Conservation (phyloP, 1,140 invertebrate genomes). For the Anthonomus grandis region DNA sequence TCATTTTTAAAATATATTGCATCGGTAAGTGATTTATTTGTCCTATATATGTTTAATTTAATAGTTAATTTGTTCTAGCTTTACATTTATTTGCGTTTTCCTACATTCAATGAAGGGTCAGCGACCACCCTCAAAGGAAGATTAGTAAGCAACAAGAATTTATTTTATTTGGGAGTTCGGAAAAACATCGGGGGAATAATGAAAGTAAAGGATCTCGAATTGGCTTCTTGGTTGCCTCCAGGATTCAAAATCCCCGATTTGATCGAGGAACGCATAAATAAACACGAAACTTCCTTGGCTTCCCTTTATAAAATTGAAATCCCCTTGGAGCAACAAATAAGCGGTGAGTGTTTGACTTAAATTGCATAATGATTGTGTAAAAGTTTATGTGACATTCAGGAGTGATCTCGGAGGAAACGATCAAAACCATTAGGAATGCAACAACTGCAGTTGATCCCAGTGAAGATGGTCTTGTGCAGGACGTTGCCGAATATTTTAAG, state of each 20-base stretch:
- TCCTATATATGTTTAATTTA: too few species aligned
- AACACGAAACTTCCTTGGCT: constrained; percentile 28
- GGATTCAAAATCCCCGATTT: constrained; percentile 53
- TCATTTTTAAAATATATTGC: constrained; percentile 81
- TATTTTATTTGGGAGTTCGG: constrained; percentile 62
- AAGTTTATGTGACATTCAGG: too few species aligned
- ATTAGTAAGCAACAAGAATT: constrained; percentile 78
- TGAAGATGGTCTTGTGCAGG: constrained; percentile 24
- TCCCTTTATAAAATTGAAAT: constrained; percentile 50
- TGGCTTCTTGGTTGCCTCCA: constrained; percentile 66
- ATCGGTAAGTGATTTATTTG: constrained; percentile 45
- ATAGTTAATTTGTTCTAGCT: constrained; percentile 23
- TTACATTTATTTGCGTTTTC: constrained; percentile 69
- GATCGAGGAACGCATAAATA: constrained; percentile 24
- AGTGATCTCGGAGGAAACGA: constrained; percentile 36
- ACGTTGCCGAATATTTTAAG: constrained; percentile 31
- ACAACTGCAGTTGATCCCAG: constrained; percentile 34
- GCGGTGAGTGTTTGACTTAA: too few species aligned
- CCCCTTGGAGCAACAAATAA: constrained; percentile 46
- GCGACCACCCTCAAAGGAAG: constrained; percentile 72
- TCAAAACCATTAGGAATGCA: constrained; percentile 21
- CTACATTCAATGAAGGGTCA: constrained; percentile 68
- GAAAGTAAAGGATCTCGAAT: constrained; percentile 60
- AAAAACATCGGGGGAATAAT: constrained; percentile 56
- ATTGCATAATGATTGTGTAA: too few species aligned